Percentiles rank a stretch among this genome's conserved stretches.
Evolutionary conservation across 1,140 invertebrate genomes (phyloP).

Genomic region (Philaenus spumarius): DNA sequence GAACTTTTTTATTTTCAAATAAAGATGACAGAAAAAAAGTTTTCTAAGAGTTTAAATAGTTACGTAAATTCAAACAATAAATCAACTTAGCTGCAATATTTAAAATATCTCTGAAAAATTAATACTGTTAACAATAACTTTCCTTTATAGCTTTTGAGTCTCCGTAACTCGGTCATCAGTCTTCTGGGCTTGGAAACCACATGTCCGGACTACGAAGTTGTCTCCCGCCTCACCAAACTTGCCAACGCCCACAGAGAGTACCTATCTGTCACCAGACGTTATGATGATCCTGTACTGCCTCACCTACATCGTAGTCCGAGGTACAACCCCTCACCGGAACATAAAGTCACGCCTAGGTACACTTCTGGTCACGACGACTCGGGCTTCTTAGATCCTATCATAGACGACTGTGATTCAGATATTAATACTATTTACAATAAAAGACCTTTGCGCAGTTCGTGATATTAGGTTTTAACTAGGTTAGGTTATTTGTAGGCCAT

Average conservation of each 20-base stretch:
- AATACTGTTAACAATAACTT: background rate
- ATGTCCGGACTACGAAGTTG: conserved; percentile 67
- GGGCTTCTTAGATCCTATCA: conserved; percentile 27
- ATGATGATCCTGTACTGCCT: conserved; percentile 28
- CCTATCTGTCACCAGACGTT: conserved; percentile 61
- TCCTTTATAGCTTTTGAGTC: conserved; percentile 51
- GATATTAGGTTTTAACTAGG: background rate
- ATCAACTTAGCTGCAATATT: no score
- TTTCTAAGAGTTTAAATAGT: no score
- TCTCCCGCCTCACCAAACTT: conserved; percentile 64
- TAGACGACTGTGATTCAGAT: conserved; percentile 34
- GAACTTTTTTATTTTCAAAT: no score
- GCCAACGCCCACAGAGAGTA: conserved; percentile 70
- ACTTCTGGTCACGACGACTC: conserved; percentile 28
- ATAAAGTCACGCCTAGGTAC: conserved; percentile 3
- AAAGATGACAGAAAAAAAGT: no score
- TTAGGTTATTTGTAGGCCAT: no score
- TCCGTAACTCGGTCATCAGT: conserved; percentile 59
- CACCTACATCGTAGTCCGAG: conserved; percentile 12
- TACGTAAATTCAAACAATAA: no score
- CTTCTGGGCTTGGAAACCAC: conserved; percentile 58
- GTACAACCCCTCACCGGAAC: conserved; percentile 7
- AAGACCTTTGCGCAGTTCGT: conserved; percentile 23
- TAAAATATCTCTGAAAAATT: no score
- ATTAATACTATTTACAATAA: conserved; percentile 33